Percentiles rank a stretch among this genome's conserved stretches.
These are phyloP conservation scores for Galerucella nymphaeae DNA, from an alignment of 2,888 invertebrate species.

Conservation along the genomic window DNA sequence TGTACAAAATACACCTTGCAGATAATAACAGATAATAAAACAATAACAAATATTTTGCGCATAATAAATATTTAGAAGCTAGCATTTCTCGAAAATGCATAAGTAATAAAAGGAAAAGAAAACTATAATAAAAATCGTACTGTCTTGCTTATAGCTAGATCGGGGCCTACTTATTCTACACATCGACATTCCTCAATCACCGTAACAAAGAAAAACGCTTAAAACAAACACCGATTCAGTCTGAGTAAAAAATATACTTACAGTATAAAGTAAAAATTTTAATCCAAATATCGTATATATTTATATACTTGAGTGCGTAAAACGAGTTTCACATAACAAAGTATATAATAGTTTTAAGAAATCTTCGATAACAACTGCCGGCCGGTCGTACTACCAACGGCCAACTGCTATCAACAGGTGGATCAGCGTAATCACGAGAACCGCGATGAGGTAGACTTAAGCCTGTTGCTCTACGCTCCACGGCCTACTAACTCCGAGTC, in stretches of 20 bases:
- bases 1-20: no score
- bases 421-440: slow-evolving; percentile 23
- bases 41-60: no score
- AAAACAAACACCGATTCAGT: no score
- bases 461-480: slow-evolving; percentile 14
- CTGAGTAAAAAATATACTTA: slow-evolving; percentile 3
- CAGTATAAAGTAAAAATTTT: background rate
- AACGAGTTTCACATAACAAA: slow-evolving; percentile 30
- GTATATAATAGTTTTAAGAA: slow-evolving; percentile 17
- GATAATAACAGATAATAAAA: no score
- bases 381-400: slow-evolving; percentile 17
- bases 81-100: no score
- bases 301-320: slow-evolving; percentile 16
- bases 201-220: slow-evolving; percentile 19
- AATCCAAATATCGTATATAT: slow-evolving; percentile 17
- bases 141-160: slow-evolving; percentile 22
- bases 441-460: slow-evolving; percentile 19
- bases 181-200: slow-evolving; percentile 27
- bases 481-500: slow-evolving; percentile 31
- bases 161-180: slow-evolving; percentile 30
- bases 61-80: no score
- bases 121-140: slow-evolving; percentile 7
- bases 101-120: no score
- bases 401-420: slow-evolving; percentile 31
- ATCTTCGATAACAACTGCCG: slow-evolving; percentile 27